phyloP scores from a whole-genome alignment of 2,797 vertebrate species.

The Garrulus glandarius region DNA sequence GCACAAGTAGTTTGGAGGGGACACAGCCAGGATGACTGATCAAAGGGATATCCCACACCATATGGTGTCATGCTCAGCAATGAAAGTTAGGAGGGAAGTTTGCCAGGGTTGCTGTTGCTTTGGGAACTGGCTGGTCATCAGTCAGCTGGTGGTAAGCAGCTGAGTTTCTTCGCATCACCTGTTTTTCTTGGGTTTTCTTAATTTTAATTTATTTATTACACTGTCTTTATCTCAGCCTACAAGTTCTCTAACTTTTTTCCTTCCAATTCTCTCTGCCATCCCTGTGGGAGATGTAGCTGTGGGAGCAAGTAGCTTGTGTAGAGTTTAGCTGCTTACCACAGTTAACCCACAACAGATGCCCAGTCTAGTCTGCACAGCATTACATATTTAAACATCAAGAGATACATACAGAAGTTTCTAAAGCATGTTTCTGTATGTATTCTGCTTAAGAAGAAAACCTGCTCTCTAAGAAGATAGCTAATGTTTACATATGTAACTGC shows the following conservation, averaged over 20 bases:
- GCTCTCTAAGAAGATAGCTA: not conserved
- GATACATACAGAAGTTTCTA: not conserved
- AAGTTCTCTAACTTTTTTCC: not conserved
- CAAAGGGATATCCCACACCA: not conserved
- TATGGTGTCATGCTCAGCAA: not conserved
- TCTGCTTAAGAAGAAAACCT: not conserved
- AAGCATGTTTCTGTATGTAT: not conserved
- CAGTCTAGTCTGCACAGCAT: not conserved
- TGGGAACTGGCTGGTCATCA: not conserved
- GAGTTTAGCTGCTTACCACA: not conserved
- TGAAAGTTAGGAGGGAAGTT: not conserved
- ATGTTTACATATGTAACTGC: not conserved
- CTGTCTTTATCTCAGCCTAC: not conserved
- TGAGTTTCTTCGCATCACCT: not conserved
- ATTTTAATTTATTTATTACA: not conserved
- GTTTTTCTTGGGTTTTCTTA: not conserved
- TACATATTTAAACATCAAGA: not conserved
- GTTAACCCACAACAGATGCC: not conserved
- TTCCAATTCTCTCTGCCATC: not conserved
- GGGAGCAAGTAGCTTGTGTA: not conserved
- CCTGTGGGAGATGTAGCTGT: not conserved
- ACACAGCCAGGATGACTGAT: not conserved
- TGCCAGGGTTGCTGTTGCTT: not conserved
- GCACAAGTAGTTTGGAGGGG: not conserved
- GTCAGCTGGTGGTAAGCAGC: not conserved